These are phyloP conservation scores for Drosophila subsilvestris DNA, from an alignment of 2,888 invertebrate species.

Conservation along the genomic window DNA sequence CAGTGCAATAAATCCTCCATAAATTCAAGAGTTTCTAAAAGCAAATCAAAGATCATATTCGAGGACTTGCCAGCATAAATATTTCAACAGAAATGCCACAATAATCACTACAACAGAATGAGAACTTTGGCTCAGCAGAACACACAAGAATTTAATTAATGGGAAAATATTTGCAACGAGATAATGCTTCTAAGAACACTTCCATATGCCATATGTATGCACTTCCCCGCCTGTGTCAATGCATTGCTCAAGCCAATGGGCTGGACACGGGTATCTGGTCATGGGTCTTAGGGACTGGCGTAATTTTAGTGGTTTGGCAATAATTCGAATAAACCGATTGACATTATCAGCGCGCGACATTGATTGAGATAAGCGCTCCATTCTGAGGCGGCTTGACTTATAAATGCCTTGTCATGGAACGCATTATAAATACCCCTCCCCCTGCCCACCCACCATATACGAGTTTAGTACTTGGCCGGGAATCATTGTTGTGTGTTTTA, in stretches of 20 bases:
- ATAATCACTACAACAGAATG: too few relatives aligned
- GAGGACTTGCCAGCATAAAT: too few relatives aligned
- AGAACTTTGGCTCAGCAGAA: too few relatives aligned
- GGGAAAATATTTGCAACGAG: too few relatives aligned
- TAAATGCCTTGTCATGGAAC: constrained; percentile 35
- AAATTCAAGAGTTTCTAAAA: too few relatives aligned
- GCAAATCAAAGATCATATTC: not conserved
- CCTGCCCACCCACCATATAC: constrained; percentile 15
- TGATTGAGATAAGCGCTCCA: constrained; percentile 33
- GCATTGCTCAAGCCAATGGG: not conserved
- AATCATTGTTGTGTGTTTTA: constrained; percentile 30
- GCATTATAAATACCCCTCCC: constrained; percentile 16
- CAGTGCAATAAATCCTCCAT: not conserved
- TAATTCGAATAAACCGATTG: constrained; percentile 37
- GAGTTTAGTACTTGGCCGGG: constrained; percentile 15
- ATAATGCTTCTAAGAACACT: too few relatives aligned
- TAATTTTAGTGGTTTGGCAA: constrained; percentile 26
- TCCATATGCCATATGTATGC: too few relatives aligned
- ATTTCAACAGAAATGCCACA: too few relatives aligned
- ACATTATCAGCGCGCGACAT: constrained; percentile 26
- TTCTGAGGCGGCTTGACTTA: constrained; percentile 36
- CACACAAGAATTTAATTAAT: too few relatives aligned
- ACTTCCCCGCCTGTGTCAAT: constrained; percentile 3
- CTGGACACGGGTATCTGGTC: not conserved
- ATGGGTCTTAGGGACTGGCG: constrained; percentile 20